Evolutionary conservation across 1,140 invertebrate genomes (phyloP).

Genomic region (Pogonomyrmex californicus): DNA sequence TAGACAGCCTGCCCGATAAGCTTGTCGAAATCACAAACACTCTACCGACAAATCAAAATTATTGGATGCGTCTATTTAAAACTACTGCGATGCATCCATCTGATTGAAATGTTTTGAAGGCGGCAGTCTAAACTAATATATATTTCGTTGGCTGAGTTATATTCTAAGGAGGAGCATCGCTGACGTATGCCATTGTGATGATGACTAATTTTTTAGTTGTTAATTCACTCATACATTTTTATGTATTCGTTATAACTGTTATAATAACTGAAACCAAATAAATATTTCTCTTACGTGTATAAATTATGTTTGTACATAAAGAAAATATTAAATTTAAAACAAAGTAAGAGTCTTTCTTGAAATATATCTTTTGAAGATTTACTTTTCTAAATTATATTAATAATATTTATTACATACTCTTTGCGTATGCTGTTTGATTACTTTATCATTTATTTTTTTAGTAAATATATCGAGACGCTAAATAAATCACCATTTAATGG

Average conservation of each 20-base stretch:
- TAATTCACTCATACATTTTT: background rate
- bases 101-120: conserved; percentile 43
- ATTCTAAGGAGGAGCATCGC: background rate
- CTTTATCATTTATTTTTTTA: background rate
- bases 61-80: conserved; percentile 13
- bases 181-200: background rate
- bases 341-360: background rate
- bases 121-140: conserved; percentile 18
- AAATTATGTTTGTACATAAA: background rate
- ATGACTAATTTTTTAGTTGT: background rate
- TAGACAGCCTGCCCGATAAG: conserved; percentile 18
- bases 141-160: conserved; percentile 15
- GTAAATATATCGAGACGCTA: background rate
- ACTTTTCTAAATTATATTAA: conserved; percentile 1
- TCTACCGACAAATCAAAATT: conserved; percentile 18
- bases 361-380: background rate
- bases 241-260: background rate
- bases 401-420: background rate
- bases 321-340: background rate
- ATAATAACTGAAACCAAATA: no score
- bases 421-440: background rate
- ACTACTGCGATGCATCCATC: background rate
- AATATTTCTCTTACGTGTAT: background rate
- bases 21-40: conserved; percentile 32
- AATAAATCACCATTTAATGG: background rate